phyloP scores from a whole-genome alignment of 2,888 invertebrate species.

The Meiosimyza decipiens region DNA sequence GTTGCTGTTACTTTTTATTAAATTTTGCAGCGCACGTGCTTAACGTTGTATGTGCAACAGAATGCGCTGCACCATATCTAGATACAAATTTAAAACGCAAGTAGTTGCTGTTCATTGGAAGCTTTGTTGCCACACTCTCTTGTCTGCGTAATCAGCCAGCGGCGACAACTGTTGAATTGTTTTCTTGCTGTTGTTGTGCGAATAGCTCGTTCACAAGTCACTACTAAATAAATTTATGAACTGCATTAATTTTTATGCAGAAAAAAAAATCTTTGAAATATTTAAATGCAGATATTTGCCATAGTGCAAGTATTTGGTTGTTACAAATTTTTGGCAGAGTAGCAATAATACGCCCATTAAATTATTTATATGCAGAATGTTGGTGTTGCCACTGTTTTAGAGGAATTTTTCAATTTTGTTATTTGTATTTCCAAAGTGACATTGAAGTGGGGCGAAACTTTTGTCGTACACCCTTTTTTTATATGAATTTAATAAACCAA shows the following conservation, averaged over 20 bases:
- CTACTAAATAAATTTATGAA: slow-evolving; percentile 19
- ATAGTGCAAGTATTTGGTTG: background rate
- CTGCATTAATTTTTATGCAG: slow-evolving; percentile 14
- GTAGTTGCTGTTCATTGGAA: slow-evolving; percentile 25
- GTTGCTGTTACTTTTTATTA: background rate
- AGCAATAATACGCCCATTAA: slow-evolving; percentile 10
- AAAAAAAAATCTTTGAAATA: slow-evolving; percentile 7
- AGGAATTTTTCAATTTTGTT: slow-evolving; percentile 8
- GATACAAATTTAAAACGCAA: slow-evolving; percentile 5
- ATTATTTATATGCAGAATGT: slow-evolving; percentile 3
- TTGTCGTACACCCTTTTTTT: too few species aligned
- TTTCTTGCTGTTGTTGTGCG: background rate
- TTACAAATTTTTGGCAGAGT: slow-evolving; percentile 11
- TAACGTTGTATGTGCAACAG: background rate
- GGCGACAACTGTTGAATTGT: slow-evolving; percentile 13
- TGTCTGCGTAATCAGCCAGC: slow-evolving; percentile 5
- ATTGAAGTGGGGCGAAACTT: too few species aligned
- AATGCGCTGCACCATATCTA: background rate
- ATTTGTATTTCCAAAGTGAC: background rate
- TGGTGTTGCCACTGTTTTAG: slow-evolving; percentile 14
- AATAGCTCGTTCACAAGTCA: background rate
- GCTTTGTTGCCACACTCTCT: slow-evolving; percentile 5
- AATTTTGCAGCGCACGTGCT: slow-evolving; percentile 7
- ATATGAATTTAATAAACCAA: too few species aligned
- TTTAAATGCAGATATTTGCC: slow-evolving; percentile 23